phyloP scores from a whole-genome alignment of 2,888 invertebrate species.

The Eupeodes luniger region DNA sequence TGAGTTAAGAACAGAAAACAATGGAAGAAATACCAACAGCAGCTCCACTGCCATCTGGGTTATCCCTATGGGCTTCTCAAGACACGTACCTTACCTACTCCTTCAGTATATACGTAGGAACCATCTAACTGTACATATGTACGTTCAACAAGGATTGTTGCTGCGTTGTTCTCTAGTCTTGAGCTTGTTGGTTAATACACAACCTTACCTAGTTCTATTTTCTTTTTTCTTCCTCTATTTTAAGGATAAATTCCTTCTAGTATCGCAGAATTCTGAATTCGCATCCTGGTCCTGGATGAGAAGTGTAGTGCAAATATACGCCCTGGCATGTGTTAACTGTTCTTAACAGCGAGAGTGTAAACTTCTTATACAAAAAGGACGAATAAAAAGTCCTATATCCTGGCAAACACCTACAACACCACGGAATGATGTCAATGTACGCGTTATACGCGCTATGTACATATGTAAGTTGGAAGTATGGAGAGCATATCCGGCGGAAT shows the following conservation, averaged over 20 bases:
- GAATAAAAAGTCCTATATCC: conserved; percentile 21
- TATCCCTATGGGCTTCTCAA: conserved; percentile 51
- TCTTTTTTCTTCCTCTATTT: conserved; percentile 6
- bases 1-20: conserved; percentile 49
- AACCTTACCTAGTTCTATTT: not conserved
- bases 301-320: conserved; percentile 45
- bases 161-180: conserved; percentile 16
- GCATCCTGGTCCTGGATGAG: not conserved
- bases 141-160: conserved; percentile 55
- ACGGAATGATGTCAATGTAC: not conserved
- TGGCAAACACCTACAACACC: not conserved
- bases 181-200: conserved; percentile 34
- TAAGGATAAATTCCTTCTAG: conserved; percentile 25
- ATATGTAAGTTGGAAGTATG: no score
- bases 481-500: not conserved
- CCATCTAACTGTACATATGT: not conserved
- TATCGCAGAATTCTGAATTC: not conserved
- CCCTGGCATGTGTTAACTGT: conserved; percentile 36
- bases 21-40: conserved; percentile 13
- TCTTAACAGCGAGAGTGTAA: conserved; percentile 33
- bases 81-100: conserved; percentile 43
- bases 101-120: not conserved
- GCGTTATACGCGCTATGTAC: not conserved
- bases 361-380: conserved; percentile 40
- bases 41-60: conserved; percentile 35